Evolutionary conservation across 1,140 invertebrate species (phyloP).

Genomic region (Venustaconcha ellipsiformis): DNA sequence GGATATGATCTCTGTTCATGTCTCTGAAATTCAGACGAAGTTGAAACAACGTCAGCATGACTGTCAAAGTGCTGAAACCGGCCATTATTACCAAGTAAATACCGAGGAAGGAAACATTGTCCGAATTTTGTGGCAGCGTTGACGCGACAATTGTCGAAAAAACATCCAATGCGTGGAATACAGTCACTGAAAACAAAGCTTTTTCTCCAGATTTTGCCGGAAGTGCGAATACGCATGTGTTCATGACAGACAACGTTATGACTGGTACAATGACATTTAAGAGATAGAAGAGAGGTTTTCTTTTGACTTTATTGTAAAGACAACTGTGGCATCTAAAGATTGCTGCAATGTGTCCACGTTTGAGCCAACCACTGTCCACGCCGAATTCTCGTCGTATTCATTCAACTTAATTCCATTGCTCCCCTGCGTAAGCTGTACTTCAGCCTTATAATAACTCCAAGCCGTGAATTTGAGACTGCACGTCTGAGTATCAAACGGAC

Average conservation of each 20-base stretch:
- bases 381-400: slow-evolving; percentile 24
- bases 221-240: not conserved
- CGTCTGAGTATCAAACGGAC: slow-evolving; percentile 24
- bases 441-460: slow-evolving; percentile 1
- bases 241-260: slow-evolving; percentile 15
- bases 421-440: too few species aligned
- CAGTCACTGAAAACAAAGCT: slow-evolving; percentile 10
- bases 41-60: slow-evolving; percentile 18
- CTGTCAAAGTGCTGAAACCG: slow-evolving; percentile 8
- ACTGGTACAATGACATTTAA: slow-evolving; percentile 27
- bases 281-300: slow-evolving; percentile 20
- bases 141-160: slow-evolving; percentile 18
- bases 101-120: slow-evolving; percentile 3
- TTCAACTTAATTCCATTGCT: slow-evolving; percentile 3
- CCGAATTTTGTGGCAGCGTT: slow-evolving; percentile 16
- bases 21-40: slow-evolving; percentile 5
- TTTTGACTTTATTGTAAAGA: slow-evolving; percentile 17
- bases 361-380: slow-evolving; percentile 24
- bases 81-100: slow-evolving; percentile 13
- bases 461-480: slow-evolving; percentile 8
- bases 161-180: slow-evolving; percentile 18
- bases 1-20: not conserved
- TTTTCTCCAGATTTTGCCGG: slow-evolving; percentile 16
- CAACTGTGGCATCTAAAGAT: not conserved
- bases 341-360: not conserved